Conservation (phyloP, 2,113 vertebrate genomes). For the Chrysemys picta region DNA sequence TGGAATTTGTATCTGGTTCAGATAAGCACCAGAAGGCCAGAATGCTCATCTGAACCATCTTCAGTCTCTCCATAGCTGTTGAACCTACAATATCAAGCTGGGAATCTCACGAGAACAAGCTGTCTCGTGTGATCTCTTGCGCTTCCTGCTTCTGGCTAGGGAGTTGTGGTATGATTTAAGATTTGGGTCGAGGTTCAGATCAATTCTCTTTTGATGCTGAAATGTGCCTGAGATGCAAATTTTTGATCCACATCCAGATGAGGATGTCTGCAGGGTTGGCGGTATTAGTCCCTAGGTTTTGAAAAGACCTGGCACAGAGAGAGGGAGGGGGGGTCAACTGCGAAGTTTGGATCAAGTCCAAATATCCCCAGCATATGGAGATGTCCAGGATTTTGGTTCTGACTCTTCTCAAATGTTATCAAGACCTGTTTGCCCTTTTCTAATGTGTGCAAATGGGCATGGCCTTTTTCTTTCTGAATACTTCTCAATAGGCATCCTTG, state of each 20-base stretch:
- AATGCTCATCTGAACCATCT: background rate
- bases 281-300: background rate
- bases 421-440: background rate
- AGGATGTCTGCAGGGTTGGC: background rate
- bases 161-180: background rate
- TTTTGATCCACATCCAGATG: background rate
- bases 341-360: background rate
- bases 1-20: background rate
- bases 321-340: background rate
- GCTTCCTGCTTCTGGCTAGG: background rate
- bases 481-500: background rate
- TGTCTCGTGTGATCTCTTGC: background rate
- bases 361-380: background rate
- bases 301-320: background rate
- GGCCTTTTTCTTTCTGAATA: background rate
- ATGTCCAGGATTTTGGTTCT: background rate
- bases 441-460: background rate
- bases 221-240: background rate
- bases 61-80: background rate
- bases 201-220: background rate
- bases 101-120: background rate
- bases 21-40: background rate
- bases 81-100: background rate
- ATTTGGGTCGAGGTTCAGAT: background rate
- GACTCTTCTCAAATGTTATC: background rate